These are phyloP conservation scores for Drosophila biarmipes DNA, from an alignment of 1,140 invertebrate species.

Conservation along the genomic window DNA sequence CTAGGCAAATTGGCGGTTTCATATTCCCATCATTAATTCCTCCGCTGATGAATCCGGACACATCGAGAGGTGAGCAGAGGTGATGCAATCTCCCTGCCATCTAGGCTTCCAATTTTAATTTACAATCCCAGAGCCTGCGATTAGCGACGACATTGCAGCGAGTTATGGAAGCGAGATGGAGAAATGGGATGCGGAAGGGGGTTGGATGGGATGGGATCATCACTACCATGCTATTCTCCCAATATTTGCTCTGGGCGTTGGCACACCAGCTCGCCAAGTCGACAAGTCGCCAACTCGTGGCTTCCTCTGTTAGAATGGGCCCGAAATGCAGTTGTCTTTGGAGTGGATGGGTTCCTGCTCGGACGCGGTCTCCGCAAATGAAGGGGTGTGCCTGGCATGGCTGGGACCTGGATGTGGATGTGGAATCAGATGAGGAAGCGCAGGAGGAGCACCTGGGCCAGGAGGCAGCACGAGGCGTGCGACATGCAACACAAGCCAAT, in stretches of 20 bases:
- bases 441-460: slow-evolving; percentile 12
- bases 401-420: slow-evolving; percentile 3
- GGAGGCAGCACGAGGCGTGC: slow-evolving; percentile 48
- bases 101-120: slow-evolving; percentile 41
- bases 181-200: slow-evolving; percentile 23
- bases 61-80: slow-evolving; percentile 48
- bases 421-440: slow-evolving; percentile 8
- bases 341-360: slow-evolving; percentile 17
- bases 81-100: slow-evolving; percentile 61
- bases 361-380: slow-evolving; percentile 20
- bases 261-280: slow-evolving; percentile 38
- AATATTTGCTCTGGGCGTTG: slow-evolving; percentile 70
- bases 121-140: slow-evolving; percentile 60
- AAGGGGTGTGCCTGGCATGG: slow-evolving; percentile 54
- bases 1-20: slow-evolving; percentile 65
- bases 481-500: slow-evolving; percentile 72
- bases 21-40: slow-evolving; percentile 34
- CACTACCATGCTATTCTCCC: slow-evolving; percentile 22
- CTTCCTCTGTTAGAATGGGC: slow-evolving; percentile 26
- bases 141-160: slow-evolving; percentile 56
- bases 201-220: slow-evolving; percentile 4
- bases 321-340: slow-evolving; percentile 71
- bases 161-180: slow-evolving; percentile 51
- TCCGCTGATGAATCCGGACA: slow-evolving; percentile 45
- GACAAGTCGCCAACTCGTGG: slow-evolving; percentile 40